phyloP scores from a whole-genome alignment of 2,797 vertebrate species.

The Phataginus tetradactyla region DNA sequence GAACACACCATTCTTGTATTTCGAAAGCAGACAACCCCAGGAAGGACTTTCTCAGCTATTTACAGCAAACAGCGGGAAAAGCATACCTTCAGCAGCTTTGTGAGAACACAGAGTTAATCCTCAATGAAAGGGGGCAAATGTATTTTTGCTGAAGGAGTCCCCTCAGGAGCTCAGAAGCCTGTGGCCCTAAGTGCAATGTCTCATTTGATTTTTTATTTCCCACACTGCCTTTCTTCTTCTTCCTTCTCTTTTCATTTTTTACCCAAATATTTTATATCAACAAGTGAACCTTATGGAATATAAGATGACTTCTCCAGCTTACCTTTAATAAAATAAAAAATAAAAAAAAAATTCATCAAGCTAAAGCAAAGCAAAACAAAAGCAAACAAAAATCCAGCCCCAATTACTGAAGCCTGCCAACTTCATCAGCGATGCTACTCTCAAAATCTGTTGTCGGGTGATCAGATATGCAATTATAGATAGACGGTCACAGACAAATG shows the following conservation, averaged over 20 bases:
- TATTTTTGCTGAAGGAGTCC: background rate
- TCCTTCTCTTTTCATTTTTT: background rate
- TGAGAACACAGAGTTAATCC: background rate
- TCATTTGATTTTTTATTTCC: background rate
- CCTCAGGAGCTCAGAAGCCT: background rate
- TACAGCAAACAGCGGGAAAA: background rate
- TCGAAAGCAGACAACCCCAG: background rate
- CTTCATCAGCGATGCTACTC: background rate
- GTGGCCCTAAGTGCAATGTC: background rate
- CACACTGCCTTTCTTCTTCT: background rate
- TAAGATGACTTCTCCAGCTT: background rate
- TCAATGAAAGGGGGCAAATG: background rate
- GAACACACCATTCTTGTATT: background rate
- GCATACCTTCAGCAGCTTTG: background rate
- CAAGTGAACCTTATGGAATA: background rate
- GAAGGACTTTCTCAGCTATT: background rate
- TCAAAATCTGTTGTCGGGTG: background rate
- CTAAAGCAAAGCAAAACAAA: background rate
- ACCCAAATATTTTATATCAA: background rate
- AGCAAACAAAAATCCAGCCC: background rate
- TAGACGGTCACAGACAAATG: background rate
- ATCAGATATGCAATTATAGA: slow-evolving; percentile 3
- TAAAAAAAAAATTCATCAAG: background rate
- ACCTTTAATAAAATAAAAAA: too few species aligned
- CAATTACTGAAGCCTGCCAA: background rate